Conservation (phyloP, 2,113 vertebrate genomes). For the Psammodynastes pulverulentus region DNA sequence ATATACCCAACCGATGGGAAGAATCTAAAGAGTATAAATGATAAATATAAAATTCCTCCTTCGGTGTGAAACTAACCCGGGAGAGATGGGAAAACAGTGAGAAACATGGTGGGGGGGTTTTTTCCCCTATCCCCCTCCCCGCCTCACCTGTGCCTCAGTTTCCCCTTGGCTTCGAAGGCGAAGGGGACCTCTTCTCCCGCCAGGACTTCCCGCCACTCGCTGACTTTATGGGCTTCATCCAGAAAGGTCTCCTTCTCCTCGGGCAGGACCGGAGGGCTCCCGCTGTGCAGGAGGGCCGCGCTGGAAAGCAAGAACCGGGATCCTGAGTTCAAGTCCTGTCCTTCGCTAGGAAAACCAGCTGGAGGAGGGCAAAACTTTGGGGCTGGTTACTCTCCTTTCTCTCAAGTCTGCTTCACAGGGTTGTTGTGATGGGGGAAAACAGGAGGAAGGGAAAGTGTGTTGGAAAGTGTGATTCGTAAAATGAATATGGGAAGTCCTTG, state of each 20-base stretch:
- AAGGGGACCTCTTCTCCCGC: conserved; percentile 93
- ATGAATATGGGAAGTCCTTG: not conserved
- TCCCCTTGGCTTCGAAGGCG: conserved; percentile 94
- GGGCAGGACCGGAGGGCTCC: conserved; percentile 87
- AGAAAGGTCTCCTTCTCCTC: conserved; percentile 76
- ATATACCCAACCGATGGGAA: too few species aligned
- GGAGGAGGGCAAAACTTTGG: too few species aligned
- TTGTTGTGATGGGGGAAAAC: too few species aligned
- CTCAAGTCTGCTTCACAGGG: not conserved
- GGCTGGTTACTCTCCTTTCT: not conserved
- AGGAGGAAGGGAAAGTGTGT: not conserved
- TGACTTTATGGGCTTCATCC: conserved; percentile 88
- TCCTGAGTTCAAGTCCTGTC: not conserved
- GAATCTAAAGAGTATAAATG: too few species aligned
- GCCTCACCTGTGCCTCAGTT: conserved; percentile 89
- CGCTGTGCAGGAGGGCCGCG: conserved; percentile 94
- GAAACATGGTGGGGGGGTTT: too few species aligned
- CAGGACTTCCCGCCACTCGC: conserved; percentile 91
- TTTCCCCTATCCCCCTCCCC: accelerated
- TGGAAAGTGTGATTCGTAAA: not conserved
- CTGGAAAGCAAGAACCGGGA: conserved; percentile 64
- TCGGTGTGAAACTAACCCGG: too few species aligned
- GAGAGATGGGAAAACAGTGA: too few species aligned
- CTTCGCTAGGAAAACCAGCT: not conserved
- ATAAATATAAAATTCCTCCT: too few species aligned